Evolutionary conservation across 2,888 invertebrate genomes (phyloP), one percentile per base, ranked within the genome.

Genomic region (Lymantria monacha): DNA sequence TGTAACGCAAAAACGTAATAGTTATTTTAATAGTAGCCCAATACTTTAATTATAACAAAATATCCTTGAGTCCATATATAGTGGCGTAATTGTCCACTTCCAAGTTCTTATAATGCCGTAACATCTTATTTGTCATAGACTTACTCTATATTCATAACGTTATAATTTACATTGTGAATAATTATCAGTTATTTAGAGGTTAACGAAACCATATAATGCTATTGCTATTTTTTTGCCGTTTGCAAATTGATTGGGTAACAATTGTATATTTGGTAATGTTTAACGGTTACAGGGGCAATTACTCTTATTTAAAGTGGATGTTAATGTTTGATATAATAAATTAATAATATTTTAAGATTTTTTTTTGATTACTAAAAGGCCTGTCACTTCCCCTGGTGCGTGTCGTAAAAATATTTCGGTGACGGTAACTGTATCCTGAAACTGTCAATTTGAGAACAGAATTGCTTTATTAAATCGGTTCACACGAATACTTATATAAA

Each of bases 171-270:
- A 49, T 8, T 31, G 42, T 43, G 43, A 53, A 57, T 66, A 69
- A 69, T 63, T 66, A 57, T 12, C 48, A 48, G 44, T 55, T 63
- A 53, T 38, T 48, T 52, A 53, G 49, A 74, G 72, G 70, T 66
- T 66, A 71, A 63, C 52, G 71, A 74, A 73, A 76, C 58, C 55
- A 59, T 64, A 69, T 62, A 60, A 53, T 55, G 47, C 53, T 59
- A 53, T 59, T 53, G 50, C 37, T 47, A 49, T 30, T 51, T 61
- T 61, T n/a, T n/a, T n/a, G n/a, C 54, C 44, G 53, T 66, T 69
- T 61, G 51, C 46, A 50, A 59, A 70, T 66, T 45, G 46, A 53
- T 66, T 66, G 53, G 48, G 63, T 60, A 61, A 61, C 61, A 61
- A 64, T 61, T 57, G 13, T 42, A 22, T 53, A 55, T 63, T 61